These are phyloP conservation scores for Pissodes strobi DNA, from an alignment of 1,140 invertebrate genomes.

Conservation along the genomic window DNA sequence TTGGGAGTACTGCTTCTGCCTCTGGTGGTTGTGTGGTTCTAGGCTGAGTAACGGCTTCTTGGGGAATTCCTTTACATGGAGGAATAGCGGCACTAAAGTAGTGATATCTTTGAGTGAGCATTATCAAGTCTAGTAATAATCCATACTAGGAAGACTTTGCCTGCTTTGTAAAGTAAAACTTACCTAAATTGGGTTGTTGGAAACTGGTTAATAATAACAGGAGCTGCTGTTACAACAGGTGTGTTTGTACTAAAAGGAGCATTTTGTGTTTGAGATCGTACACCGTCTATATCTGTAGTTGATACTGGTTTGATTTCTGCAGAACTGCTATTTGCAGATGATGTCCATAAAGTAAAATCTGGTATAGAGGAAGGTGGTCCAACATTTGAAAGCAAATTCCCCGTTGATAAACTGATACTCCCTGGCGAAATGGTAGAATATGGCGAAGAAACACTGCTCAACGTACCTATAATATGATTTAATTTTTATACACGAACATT, in stretches of 20 bases:
- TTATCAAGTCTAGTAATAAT: not conserved
- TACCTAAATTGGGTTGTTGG: conserved; percentile 52
- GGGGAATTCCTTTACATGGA: conserved; percentile 59
- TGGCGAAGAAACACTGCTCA: conserved; percentile 44
- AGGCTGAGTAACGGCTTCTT: conserved; percentile 51
- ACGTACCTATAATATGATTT: conserved; percentile 17
- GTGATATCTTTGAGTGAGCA: not conserved
- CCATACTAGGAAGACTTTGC: not conserved
- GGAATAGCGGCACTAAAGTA: conserved; percentile 64
- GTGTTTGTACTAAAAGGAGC: conserved; percentile 1
- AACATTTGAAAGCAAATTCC: conserved; percentile 62
- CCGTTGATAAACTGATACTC: conserved; percentile 46
- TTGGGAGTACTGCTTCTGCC: conserved; percentile 55
- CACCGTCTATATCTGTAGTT: too few relatives aligned
- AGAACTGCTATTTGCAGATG: conserved; percentile 14
- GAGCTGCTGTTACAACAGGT: conserved; percentile 21
- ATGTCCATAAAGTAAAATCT: conserved; percentile 56
- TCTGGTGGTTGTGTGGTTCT: conserved; percentile 54
- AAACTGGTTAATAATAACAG: conserved; percentile 41
- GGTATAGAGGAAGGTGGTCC: conserved; percentile 63
- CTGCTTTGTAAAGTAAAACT: not conserved
- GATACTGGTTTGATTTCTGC: not conserved
- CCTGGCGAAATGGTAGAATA: conserved; percentile 49
- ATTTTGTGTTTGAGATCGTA: conserved; percentile 10
- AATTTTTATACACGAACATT: not conserved